These are phyloP conservation scores for Apodemia zela DNA, from an alignment of 2,888 invertebrate genomes.

Conservation along the genomic window DNA sequence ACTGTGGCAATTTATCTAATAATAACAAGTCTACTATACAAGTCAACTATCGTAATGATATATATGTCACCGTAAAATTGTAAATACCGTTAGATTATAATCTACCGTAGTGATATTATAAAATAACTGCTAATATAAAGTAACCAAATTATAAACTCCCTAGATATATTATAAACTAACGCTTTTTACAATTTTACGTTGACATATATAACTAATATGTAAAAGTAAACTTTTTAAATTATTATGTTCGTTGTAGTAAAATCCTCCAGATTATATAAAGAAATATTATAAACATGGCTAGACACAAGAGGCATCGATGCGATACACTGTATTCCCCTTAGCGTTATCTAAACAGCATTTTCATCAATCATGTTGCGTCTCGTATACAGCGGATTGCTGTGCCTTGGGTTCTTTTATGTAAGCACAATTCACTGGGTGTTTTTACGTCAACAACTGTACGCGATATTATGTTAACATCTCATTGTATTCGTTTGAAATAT, in stretches of 20 bases:
- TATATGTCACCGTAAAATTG: too few species aligned
- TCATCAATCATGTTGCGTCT: conserved; percentile 43
- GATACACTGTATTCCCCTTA: conserved; percentile 8
- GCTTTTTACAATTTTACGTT: too few species aligned
- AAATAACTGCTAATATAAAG: too few species aligned
- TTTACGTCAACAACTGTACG: conserved; percentile 31
- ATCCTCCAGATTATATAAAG: background rate
- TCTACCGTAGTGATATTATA: too few species aligned
- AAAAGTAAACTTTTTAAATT: too few species aligned
- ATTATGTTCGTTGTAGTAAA: background rate
- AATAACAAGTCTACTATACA: too few species aligned
- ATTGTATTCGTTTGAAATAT: conserved; percentile 23
- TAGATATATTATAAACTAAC: too few species aligned
- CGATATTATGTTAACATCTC: conserved; percentile 23
- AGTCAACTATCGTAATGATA: too few species aligned
- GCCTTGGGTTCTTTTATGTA: conserved; percentile 38
- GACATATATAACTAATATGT: too few species aligned
- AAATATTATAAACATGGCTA: background rate
- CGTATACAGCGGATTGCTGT: conserved; percentile 33
- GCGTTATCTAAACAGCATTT: conserved; percentile 38
- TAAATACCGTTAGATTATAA: too few species aligned
- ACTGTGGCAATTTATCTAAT: too few species aligned
- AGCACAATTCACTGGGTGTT: conserved; percentile 39
- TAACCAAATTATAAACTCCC: too few species aligned
- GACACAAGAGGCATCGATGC: conserved; percentile 7